These are phyloP conservation scores for Rhabdophis nuchalis DNA, from an alignment of 2,797 vertebrate genomes.

Conservation along the genomic window DNA sequence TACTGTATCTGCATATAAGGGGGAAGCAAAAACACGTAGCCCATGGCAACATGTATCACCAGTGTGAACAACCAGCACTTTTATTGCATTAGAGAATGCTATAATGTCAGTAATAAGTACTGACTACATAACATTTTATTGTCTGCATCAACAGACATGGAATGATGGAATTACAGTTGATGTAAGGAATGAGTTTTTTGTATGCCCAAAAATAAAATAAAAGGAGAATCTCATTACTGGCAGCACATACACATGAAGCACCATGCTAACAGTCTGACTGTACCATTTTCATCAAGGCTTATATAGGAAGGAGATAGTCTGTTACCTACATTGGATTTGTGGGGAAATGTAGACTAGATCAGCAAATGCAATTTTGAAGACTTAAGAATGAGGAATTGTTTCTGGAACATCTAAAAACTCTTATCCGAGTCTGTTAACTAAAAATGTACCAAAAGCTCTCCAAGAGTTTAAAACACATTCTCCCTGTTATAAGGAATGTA, in stretches of 20 bases:
- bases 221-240: slow-evolving; percentile 72
- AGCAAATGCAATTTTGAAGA: slow-evolving; percentile 64
- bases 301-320: slow-evolving; percentile 62
- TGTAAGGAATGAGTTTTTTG: slow-evolving; percentile 88
- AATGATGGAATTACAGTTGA: slow-evolving; percentile 89
- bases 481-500: slow-evolving; percentile 58
- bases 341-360: slow-evolving; percentile 49
- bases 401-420: slow-evolving; percentile 61
- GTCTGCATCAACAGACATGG: slow-evolving; percentile 90
- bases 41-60: slow-evolving; percentile 74
- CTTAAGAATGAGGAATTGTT: slow-evolving; percentile 54
- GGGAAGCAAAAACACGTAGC: slow-evolving; percentile 54
- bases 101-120: slow-evolving; percentile 87
- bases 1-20: rapidly evolving
- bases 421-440: slow-evolving; percentile 53
- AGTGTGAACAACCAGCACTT: slow-evolving; percentile 93
- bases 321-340: slow-evolving; percentile 57
- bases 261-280: slow-evolving; percentile 75
- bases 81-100: slow-evolving; percentile 99
- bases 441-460: slow-evolving; percentile 62
- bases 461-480: slow-evolving; percentile 50
- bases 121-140: slow-evolving; percentile 91
- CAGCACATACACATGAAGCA: slow-evolving; percentile 81
- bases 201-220: slow-evolving; percentile 70
- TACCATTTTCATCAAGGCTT: slow-evolving; percentile 73